A percentile compares a stretch with the other conserved stretches of the same genome.
phyloP scores from a whole-genome alignment of 2,113 vertebrate genomes.

The Malaclemys terrapin region DNA sequence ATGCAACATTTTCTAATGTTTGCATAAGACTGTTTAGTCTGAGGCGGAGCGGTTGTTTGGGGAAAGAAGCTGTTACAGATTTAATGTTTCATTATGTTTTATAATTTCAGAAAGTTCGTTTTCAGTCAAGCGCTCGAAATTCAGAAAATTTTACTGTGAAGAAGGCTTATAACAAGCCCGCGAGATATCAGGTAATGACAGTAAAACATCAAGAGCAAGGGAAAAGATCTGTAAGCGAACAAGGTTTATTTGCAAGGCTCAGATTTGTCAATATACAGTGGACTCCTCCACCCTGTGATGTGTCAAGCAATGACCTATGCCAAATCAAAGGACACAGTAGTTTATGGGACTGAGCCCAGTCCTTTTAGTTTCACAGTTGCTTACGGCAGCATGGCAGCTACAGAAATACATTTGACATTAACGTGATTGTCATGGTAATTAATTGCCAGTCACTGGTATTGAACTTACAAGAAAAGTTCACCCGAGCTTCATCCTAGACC shows the following conservation, averaged over 20 bases:
- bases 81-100: conserved; percentile 45
- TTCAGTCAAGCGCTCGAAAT: conserved; percentile 83
- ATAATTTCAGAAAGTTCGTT: conserved; percentile 86
- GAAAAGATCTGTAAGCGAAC: background rate
- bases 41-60: background rate
- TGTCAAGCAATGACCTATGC: background rate
- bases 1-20: background rate
- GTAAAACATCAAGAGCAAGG: background rate
- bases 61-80: background rate
- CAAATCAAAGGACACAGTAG: background rate
- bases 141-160: conserved; percentile 87
- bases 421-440: background rate
- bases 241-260: background rate
- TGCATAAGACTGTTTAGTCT: background rate
- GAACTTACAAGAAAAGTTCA: background rate
- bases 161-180: conserved; percentile 91
- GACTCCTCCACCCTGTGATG: background rate
- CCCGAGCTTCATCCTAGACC: background rate
- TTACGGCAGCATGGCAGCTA: fast-evolving
- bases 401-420: background rate
- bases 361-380: background rate
- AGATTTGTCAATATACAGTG: fast-evolving
- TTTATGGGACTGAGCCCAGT: background rate
- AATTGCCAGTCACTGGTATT: background rate
- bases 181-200: conserved; percentile 91